Evolutionary conservation across 2,797 vertebrate species (phyloP), one percentile per base, ranked within the genome.

Genomic region (Craterocephalus amniculus): DNA sequence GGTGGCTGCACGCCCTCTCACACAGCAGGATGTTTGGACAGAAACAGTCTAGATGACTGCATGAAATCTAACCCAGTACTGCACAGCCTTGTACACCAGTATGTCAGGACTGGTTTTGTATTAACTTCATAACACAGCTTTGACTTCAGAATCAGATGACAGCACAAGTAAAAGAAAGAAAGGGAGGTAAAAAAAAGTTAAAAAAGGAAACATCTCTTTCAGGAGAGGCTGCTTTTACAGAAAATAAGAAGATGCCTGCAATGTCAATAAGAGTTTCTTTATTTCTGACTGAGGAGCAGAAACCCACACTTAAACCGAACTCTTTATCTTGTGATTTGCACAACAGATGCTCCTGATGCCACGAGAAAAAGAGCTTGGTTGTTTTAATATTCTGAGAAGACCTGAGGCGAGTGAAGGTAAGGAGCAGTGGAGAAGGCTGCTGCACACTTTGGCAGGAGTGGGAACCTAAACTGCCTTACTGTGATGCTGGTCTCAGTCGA

Each of bases 1-100:
- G 89, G 84, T 24, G 58, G n/a, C 52, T 68, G 71, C 73, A 60
- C 61, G 16, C 56, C 58, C 57, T 49, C 74, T 66, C 70, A 69
- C 83, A 58, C 49, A 71, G 71, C 72, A 54, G 32, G 36, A 56
- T 49, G 62, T 68, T 55, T 61, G 66, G 74, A 70, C 67, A 60
- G n/a, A 35, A 52, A 62, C 36, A 16, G 60, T 62, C 75, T 12
- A 16, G 34, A 69, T 52, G 66, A 83, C 29, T 24, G 74, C 49
- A 72, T 58, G 65, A 67, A 72, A 68, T 8, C n/a, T 35, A 66
- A 6, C 29, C 11, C 16, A 59, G 1, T 9, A 22, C 0, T 43
- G 4, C 16, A 40, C 16, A 20, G 16, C 6, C 13, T 52, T 51
- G 6, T 43, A 48, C 22, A 22, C 16, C 12, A n/a, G 12, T 34